Evolutionary conservation across 2,888 invertebrate genomes (phyloP), one percentile per base, ranked within the genome.

Genomic region (Tanytarsus gracilentus): DNA sequence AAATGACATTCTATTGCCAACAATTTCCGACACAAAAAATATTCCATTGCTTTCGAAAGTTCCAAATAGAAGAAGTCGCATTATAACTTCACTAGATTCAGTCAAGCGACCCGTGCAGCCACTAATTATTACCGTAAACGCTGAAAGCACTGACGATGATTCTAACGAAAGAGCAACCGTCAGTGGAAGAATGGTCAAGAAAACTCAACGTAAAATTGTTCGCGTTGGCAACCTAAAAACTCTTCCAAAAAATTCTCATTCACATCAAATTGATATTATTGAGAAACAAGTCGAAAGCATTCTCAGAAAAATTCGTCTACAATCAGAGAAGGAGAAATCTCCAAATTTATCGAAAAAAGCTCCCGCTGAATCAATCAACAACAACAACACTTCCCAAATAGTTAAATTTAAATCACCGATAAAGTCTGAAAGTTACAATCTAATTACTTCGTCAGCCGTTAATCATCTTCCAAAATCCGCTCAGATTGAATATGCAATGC

Each of bases 391-490:
- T n/a, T n/a, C n/a, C n/a, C n/a, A n/a, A n/a, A n/a, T n/a, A n/a
- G n/a, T n/a, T n/a, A 33, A 44, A 44, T 9, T 23, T 11, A 44
- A 18, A 9, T 0, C 21, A 2, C 11, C 33, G 23, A 18, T 11
- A 36, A 16, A 11, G 4, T 11, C 11, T n/a, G 33, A 52, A 52
- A 33, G 9, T 21, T n/a, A n/a, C n/a, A 3, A 9, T 3, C 16
- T 9, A 40, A 18, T 18, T n/a, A 33, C 23, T 33, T 21, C 23
- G 18, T 50, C 56, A 27, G 21, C 21, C 18, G 53, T 53, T 4
- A 48, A 48, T 21, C 74, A 74, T 66, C 66, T 74, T 49, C 72
- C 74, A 1, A 67, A 67, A 30, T 69, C 72, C 4, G 70, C 74
- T 0, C 74, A 74, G 63, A 65, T 68, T 50, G 74, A 74, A 65